phyloP scores from a whole-genome alignment of 2,797 vertebrate genomes.

The Epinephelus malabaricus region DNA sequence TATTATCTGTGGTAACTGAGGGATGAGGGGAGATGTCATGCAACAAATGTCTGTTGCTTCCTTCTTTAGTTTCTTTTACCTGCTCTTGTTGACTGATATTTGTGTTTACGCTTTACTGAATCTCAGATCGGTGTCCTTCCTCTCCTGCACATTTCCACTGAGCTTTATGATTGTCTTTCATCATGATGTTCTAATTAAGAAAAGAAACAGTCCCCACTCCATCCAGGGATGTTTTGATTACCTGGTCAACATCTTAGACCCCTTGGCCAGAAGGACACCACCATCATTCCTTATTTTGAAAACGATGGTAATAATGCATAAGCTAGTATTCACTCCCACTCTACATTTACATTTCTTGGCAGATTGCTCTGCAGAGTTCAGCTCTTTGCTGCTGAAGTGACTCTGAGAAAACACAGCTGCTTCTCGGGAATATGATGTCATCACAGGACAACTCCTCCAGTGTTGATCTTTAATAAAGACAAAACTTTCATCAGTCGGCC shows the following conservation, averaged over 20 bases:
- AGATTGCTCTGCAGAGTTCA: slow-evolving; percentile 58
- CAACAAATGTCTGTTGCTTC: neutral
- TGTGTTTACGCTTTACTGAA: neutral
- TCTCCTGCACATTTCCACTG: neutral
- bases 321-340: slow-evolving; percentile 34
- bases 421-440: slow-evolving; percentile 82
- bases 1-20: no score
- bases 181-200: neutral
- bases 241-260: neutral
- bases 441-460: slow-evolving; percentile 71
- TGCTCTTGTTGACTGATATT: neutral
- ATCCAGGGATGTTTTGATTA: slow-evolving; percentile 12
- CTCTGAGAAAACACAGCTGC: slow-evolving; percentile 86
- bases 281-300: slow-evolving; percentile 1
- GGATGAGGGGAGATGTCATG: neutral
- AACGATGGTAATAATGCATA: slow-evolving; percentile 20
- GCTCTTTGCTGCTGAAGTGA: slow-evolving; percentile 76
- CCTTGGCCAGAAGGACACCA: neutral
- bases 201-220: neutral
- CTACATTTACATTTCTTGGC: slow-evolving; percentile 69
- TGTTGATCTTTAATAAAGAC: slow-evolving; percentile 84
- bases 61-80: neutral
- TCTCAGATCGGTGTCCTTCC: neutral
- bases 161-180: slow-evolving; percentile 2
- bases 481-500: slow-evolving; percentile 72